phyloP scores from a whole-genome alignment of 1,140 invertebrate genomes.

The Trinorchestia longiramus region DNA sequence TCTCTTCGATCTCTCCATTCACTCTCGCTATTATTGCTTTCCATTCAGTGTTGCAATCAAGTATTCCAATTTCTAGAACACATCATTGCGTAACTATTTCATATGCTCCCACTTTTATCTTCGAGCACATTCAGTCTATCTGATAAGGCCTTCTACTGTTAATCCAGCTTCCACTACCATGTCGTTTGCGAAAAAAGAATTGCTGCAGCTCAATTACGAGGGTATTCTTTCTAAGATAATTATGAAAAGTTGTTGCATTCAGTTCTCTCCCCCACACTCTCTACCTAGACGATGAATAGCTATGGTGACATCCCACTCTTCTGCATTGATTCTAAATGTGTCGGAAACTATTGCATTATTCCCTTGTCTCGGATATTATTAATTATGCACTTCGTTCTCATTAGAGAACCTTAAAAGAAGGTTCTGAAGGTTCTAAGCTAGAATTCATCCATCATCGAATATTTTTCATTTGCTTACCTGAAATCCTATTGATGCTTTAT shows the following conservation, averaged over 20 bases:
- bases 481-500: background rate
- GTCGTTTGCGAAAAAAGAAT: background rate
- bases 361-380: background rate
- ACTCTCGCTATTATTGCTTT: background rate
- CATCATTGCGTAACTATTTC: background rate
- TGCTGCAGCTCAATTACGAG: background rate
- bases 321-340: background rate
- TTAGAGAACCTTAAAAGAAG: background rate
- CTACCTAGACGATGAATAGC: background rate
- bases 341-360: background rate
- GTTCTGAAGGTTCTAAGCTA: background rate
- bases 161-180: background rate
- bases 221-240: background rate
- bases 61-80: background rate
- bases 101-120: background rate
- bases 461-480: background rate
- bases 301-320: background rate
- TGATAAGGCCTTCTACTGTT: background rate
- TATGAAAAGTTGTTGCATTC: background rate
- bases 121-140: background rate
- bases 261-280: background rate
- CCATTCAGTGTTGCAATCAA: background rate
- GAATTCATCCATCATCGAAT: background rate
- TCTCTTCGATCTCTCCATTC: background rate
- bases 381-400: background rate